Evolutionary conservation across 1,140 invertebrate genomes (phyloP).

Genomic region (Ladona fulva): DNA sequence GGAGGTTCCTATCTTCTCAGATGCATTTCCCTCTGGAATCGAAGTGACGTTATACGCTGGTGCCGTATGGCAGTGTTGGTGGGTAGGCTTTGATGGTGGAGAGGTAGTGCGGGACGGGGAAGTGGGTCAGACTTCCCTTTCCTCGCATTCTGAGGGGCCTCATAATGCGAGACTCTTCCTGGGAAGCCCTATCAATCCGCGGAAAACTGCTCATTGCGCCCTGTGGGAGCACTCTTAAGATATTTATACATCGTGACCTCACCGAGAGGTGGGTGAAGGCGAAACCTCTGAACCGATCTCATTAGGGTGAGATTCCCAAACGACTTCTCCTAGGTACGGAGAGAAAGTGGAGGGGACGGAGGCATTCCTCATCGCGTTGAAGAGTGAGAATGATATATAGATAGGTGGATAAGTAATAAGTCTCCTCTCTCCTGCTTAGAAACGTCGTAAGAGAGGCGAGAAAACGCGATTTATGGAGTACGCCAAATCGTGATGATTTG

Average conservation of each 20-base stretch:
- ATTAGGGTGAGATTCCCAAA: conserved; percentile 1
- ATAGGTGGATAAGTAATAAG: too few relatives aligned
- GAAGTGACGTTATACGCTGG: neutral
- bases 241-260: conserved; percentile 5
- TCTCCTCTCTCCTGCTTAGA: too few relatives aligned
- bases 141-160: neutral
- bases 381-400: too few relatives aligned
- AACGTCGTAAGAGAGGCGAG: too few relatives aligned
- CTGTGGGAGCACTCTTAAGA: neutral
- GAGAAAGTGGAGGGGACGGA: too few relatives aligned
- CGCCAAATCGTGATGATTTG: too few relatives aligned
- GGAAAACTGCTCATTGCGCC: conserved; percentile 6
- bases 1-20: neutral
- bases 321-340: neutral
- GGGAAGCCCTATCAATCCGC: neutral
- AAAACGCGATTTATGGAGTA: too few relatives aligned
- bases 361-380: too few relatives aligned
- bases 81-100: neutral
- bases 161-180: neutral
- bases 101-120: neutral
- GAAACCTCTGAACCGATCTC: conserved; percentile 3
- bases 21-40: conserved; percentile 8
- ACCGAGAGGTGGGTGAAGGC: neutral
- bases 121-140: neutral
- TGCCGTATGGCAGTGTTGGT: neutral